Evolutionary conservation across 1,140 invertebrate genomes (phyloP).

Genomic region (Ceratosolen solmsi): DNA sequence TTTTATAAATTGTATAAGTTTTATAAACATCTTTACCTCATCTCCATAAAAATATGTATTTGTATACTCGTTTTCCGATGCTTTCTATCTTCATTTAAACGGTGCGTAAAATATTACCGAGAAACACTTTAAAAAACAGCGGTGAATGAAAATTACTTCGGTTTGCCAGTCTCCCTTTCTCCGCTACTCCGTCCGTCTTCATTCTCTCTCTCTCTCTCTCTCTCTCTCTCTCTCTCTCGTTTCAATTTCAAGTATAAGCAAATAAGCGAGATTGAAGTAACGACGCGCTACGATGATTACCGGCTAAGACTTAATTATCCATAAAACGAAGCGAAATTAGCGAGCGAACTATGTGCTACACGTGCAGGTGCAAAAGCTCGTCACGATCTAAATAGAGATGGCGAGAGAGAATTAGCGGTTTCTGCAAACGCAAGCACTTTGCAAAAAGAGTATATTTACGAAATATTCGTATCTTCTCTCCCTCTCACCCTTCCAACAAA

Average conservation of each 20-base stretch:
- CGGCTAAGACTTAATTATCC: constrained; percentile 48
- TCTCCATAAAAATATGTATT: background rate
- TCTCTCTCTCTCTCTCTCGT: background rate
- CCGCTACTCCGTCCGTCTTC: background rate
- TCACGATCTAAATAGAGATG: background rate
- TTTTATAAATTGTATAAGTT: background rate
- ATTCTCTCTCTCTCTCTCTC: background rate
- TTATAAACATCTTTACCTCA: background rate
- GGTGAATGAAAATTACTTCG: constrained; percentile 28
- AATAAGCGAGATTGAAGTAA: constrained; percentile 46
- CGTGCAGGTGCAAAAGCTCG: background rate
- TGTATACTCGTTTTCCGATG: background rate
- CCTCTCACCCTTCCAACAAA: too few species aligned
- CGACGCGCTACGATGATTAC: constrained; percentile 30
- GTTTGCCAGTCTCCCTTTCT: background rate
- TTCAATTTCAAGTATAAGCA: constrained; percentile 47
- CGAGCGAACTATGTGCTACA: background rate
- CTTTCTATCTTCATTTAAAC: background rate
- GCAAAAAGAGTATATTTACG: too few species aligned
- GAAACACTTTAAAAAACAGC: background rate
- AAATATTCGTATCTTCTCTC: too few species aligned
- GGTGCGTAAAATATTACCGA: background rate
- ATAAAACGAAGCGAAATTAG: constrained; percentile 47
- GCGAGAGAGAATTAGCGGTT: background rate
- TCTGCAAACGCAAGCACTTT: too few species aligned